Base-by-base conservation (phyloP, 2,888 invertebrate genomes). In the Hipparchia semele region DNA sequence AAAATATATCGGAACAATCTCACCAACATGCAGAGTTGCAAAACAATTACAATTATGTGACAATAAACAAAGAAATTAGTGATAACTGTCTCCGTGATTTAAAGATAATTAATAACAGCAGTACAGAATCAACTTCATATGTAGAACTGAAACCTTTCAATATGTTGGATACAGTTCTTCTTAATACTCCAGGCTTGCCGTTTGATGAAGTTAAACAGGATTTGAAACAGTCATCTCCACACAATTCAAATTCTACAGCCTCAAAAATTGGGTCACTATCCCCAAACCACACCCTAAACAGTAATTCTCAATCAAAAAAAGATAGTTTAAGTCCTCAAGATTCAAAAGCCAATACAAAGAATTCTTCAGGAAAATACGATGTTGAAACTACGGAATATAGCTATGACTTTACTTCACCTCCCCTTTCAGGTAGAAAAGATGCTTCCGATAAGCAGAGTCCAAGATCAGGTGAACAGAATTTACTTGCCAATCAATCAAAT, bases 71-170 rank as follows among this genome's bases (percentile, higher is more conserved):
- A 74, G 71, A 75, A 65, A 23, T 68, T 13, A 78, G 70, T 65
- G 75, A 79, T 59, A 80, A 77, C 33, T 76, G 59, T 76, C 78
- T 80, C 70, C 82, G 78, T 77, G 86, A 85, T 74, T 74, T 84
- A 54, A 90, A 88, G 79, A 75, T 82, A 68, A 75, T 80, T 74
- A 83, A 82, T 54, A 88, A 84, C 72, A 91, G 86, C 70, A 92
- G 88, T 75, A 92, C 89, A 83, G 92, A 94, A 68, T 92, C 92
- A 54, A 92, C 92, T 76, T 92, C 94, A 53, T 93, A 92, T 80
- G 79, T 84, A 72, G 91, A 93, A 73, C 77, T 94, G n/a, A 90
- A 90, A 78, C 89, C 92, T 45, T 88, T 86, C 71, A 89, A 86
- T 76, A 78, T 83, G 58, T 76, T 84, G 68, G 90, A 91, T 79